phyloP scores from a whole-genome alignment of 2,888 invertebrate genomes.

The Halictus ligatus region DNA sequence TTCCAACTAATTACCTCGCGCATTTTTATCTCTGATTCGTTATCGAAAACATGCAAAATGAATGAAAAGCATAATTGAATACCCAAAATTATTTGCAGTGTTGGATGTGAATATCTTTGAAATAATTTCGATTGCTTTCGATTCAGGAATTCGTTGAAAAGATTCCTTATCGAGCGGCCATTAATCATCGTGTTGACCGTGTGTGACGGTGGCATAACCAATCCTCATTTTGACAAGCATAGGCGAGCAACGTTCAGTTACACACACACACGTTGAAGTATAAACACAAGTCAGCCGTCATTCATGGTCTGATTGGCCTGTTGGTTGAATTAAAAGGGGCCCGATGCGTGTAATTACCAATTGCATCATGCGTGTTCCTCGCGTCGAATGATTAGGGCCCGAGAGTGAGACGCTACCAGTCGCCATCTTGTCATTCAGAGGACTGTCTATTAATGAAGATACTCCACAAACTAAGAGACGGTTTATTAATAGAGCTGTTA shows the following conservation, averaged over 20 bases:
- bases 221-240: conserved; percentile 2
- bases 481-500: background rate
- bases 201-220: background rate
- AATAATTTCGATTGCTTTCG: background rate
- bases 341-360: conserved; percentile 6
- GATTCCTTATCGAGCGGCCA: background rate
- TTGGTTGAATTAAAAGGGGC: conserved; percentile 8
- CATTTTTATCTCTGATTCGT: background rate
- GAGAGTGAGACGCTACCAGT: background rate
- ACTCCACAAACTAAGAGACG: background rate
- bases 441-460: background rate
- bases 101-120: background rate
- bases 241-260: conserved; percentile 2
- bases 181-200: background rate
- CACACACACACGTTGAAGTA: too few relatives aligned
- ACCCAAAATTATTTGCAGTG: background rate
- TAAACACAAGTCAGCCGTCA: conserved; percentile 3
- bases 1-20: too few relatives aligned
- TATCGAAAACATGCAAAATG: background rate
- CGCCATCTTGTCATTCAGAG: conserved; percentile 5
- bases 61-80: background rate
- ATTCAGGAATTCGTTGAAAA: background rate
- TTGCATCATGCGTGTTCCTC: background rate
- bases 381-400: background rate
- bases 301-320: conserved; percentile 17